Evolutionary conservation across 92 coral and sea anemone species (phyloP).

Genomic region (Montipora capitata): DNA sequence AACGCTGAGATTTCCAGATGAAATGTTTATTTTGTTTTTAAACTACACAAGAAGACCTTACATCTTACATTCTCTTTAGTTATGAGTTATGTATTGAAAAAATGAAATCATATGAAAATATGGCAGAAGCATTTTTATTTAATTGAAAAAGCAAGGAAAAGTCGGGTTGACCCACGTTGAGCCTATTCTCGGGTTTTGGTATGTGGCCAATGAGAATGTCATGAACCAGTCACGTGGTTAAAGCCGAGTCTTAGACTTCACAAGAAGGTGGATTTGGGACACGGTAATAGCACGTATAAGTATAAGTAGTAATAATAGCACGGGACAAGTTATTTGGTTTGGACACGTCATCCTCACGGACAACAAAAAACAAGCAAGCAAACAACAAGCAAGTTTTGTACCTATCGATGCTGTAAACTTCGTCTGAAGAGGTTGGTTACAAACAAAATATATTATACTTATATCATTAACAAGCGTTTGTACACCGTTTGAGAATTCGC

Average conservation of each 20-base stretch:
- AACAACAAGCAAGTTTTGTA: background rate
- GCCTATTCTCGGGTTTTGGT: conserved; percentile 5
- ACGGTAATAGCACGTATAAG: background rate
- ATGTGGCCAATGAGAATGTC: background rate
- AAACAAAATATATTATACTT: background rate
- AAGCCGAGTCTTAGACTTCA: background rate
- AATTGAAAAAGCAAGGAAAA: background rate
- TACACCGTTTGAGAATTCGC: background rate
- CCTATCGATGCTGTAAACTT: background rate
- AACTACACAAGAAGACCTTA: background rate
- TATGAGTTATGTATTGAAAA: background rate
- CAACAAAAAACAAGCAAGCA: background rate
- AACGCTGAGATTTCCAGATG: too few species aligned
- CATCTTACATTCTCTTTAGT: background rate
- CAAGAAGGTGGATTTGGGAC: background rate
- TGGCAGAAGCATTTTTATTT: background rate
- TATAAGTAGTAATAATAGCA: background rate
- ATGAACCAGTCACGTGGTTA: background rate
- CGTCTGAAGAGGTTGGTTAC: too few species aligned
- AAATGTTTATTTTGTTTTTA: too few species aligned
- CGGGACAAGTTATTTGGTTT: background rate
- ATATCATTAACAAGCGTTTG: conserved; percentile 1
- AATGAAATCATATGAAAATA: too few species aligned
- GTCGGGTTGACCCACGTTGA: background rate
- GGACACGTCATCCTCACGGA: conserved; percentile 7